Conservation (phyloP, 2,797 vertebrate genomes). For the Gobio occitaniae region DNA sequence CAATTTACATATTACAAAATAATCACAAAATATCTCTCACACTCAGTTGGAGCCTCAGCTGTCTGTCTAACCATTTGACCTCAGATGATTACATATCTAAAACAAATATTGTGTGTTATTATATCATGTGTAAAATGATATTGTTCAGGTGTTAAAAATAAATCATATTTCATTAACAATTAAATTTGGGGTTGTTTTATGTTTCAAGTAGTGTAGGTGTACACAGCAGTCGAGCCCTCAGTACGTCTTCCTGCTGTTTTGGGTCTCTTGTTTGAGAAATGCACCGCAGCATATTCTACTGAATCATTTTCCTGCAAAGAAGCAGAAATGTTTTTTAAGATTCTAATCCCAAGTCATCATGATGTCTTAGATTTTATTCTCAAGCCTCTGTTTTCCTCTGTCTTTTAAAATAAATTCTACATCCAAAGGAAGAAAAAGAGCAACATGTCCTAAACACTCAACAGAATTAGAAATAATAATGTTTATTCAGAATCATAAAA, state of each 20-base stretch:
- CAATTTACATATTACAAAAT: too few relatives aligned
- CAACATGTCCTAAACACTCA: background rate
- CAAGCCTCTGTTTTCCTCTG: background rate
- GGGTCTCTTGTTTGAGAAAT: background rate
- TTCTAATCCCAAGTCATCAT: background rate
- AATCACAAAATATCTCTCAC: too few relatives aligned
- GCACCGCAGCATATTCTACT: conserved; percentile 12
- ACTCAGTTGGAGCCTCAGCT: too few relatives aligned
- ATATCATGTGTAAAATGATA: too few relatives aligned
- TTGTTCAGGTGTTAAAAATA: background rate
- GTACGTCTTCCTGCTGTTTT: background rate
- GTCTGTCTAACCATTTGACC: background rate
- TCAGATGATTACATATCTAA: background rate
- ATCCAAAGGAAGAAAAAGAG: background rate
- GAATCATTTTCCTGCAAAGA: conserved; percentile 16
- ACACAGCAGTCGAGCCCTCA: background rate
- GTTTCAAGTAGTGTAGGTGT: background rate
- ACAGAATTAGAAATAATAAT: background rate
- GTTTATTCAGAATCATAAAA: background rate
- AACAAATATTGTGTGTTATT: too few relatives aligned
- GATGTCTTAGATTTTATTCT: background rate
- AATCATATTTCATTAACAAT: too few relatives aligned
- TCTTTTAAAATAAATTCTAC: background rate
- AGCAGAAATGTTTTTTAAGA: background rate
- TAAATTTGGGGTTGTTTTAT: background rate